Conservation (phyloP, 2,113 vertebrate genomes). For the Xenus cinereus region DNA sequence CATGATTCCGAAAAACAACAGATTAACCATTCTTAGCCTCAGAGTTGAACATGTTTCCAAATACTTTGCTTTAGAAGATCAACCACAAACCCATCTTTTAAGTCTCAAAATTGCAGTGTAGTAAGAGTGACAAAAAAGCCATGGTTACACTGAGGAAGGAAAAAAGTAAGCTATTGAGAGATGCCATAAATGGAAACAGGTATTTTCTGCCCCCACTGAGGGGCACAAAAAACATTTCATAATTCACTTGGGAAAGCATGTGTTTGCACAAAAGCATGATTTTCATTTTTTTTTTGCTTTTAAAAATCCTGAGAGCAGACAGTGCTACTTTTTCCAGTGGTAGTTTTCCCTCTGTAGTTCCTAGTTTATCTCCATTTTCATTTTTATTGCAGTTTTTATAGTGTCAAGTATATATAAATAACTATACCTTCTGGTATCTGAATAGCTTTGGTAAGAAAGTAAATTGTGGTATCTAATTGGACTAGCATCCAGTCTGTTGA, state of each 20-base stretch:
- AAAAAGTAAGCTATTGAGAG: neutral
- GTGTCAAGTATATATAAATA: neutral
- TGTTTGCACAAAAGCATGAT: neutral
- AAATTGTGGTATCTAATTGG: neutral
- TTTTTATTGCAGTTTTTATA: neutral
- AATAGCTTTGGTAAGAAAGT: neutral
- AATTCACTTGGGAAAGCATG: neutral
- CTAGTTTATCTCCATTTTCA: neutral
- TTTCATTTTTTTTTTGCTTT: neutral
- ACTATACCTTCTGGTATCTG: neutral
- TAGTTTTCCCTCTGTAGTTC: neutral
- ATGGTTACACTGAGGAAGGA: rapidly evolving
- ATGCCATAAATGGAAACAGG: neutral
- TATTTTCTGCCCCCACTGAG: neutral
- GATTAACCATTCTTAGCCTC: neutral
- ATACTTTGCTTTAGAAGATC: neutral
- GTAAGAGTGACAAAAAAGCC: neutral
- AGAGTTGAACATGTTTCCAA: neutral
- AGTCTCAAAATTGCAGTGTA: neutral
- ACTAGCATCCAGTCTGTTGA: neutral
- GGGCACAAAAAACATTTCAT: neutral
- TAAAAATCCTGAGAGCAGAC: neutral
- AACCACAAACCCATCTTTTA: neutral
- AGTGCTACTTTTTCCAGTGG: neutral
- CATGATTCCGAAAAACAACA: neutral